These are phyloP conservation scores for Coenonympha arcania DNA, from an alignment of 2,888 invertebrate genomes.

Conservation along the genomic window DNA sequence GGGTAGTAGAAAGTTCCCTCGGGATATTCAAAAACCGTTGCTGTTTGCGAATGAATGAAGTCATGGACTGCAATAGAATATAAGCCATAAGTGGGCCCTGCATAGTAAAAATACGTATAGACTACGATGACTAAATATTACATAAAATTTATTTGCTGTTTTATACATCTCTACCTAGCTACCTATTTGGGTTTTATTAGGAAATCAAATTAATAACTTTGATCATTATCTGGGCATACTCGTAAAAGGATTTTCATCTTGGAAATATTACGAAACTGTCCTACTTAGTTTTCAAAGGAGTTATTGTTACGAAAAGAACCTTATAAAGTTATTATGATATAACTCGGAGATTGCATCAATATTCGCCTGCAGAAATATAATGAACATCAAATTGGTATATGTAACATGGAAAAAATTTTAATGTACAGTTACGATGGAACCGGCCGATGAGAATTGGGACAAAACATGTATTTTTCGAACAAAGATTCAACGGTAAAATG, in stretches of 20 bases:
- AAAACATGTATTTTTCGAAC: not conserved
- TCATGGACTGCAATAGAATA: no score
- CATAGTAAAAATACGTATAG: no score
- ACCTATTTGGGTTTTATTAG: not conserved
- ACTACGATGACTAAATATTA: no score
- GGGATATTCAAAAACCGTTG: no score
- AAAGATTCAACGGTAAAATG: not conserved
- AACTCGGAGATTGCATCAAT: constrained; percentile 7
- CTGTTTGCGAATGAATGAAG: no score
- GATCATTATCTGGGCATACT: not conserved
- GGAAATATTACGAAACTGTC: constrained; percentile 9
- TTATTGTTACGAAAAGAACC: constrained; percentile 16
- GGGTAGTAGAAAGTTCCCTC: no score
- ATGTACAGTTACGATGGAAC: not conserved
- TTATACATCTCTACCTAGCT: not conserved
- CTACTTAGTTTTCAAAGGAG: constrained; percentile 13
- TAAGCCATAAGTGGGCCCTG: no score
- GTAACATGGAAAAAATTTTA: not conserved
- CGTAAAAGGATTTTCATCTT: constrained; percentile 6
- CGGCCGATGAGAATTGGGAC: not conserved
- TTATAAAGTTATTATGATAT: constrained; percentile 8
- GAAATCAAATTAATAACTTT: constrained; percentile 1
- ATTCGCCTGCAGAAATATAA: not conserved
- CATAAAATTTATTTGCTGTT: not conserved
- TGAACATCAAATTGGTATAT: not conserved